phyloP scores from a whole-genome alignment of 2,113 vertebrate species.

The Alouatta palliata region DNA sequence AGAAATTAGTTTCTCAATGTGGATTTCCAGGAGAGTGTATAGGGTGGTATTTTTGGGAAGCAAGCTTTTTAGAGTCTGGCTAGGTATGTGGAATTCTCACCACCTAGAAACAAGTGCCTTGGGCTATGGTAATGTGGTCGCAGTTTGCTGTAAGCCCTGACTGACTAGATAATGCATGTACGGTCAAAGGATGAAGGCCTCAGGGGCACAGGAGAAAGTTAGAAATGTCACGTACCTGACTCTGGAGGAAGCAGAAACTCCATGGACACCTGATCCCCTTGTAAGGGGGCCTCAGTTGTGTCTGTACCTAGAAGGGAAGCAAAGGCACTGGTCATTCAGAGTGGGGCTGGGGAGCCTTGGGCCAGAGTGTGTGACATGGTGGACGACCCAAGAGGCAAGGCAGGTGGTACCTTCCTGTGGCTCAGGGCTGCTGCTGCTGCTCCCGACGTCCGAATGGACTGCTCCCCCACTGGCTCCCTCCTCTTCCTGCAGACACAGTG shows the following conservation, averaged over 20 bases:
- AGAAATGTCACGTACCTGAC: slow-evolving; percentile 52
- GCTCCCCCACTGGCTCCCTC: neutral
- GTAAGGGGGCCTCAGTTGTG: neutral
- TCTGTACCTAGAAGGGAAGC: neutral
- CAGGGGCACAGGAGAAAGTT: neutral
- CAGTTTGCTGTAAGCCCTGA: neutral
- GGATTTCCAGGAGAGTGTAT: neutral
- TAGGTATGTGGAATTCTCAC: neutral
- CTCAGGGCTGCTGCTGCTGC: slow-evolving; percentile 45
- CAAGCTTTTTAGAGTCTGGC: neutral
- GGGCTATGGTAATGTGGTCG: neutral
- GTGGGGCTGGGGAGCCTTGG: neutral
- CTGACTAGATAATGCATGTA: neutral
- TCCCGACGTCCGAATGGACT: neutral
- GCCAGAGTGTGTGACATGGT: neutral
- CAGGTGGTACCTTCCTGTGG: slow-evolving; percentile 54
- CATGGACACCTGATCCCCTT: neutral
- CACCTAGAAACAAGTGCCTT: neutral
- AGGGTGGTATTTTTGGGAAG: neutral
- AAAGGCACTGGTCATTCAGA: neutral
- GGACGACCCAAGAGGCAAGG: neutral
- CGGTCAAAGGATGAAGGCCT: neutral
- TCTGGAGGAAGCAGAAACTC: neutral
- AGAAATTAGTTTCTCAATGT: neutral
- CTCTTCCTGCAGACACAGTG: neutral